Evolutionary conservation across 2,888 invertebrate species (phyloP).

Genomic region (Eupithecia abbreviata): DNA sequence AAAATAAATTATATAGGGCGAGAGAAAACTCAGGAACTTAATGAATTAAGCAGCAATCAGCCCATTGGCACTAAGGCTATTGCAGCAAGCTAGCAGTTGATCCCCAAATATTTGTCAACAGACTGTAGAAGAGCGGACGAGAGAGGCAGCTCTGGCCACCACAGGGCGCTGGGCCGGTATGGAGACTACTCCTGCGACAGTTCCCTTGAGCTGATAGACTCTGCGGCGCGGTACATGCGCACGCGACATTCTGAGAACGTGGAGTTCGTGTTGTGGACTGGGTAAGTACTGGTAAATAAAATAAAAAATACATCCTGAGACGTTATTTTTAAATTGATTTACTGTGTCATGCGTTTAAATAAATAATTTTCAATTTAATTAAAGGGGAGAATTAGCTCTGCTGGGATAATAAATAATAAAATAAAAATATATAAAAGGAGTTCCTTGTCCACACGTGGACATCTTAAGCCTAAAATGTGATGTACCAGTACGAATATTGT

Average conservation of each 20-base stretch:
- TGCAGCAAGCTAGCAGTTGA: conserved; percentile 4
- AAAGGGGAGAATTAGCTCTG: too few species aligned
- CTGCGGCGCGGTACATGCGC: conserved; percentile 94
- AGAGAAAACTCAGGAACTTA: too few species aligned
- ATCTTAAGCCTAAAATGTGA: too few species aligned
- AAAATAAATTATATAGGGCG: too few species aligned
- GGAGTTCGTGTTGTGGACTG: conserved; percentile 97
- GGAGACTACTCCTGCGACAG: conserved; percentile 90
- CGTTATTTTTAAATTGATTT: neutral
- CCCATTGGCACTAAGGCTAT: neutral
- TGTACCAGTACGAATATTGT: too few species aligned
- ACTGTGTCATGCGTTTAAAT: neutral
- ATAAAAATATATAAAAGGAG: too few species aligned
- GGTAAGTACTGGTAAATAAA: conserved; percentile 83
- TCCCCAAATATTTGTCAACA: conserved; percentile 44
- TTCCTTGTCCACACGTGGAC: too few species aligned
- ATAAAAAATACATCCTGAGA: too few species aligned
- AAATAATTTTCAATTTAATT: neutral
- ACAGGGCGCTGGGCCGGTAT: conserved; percentile 85
- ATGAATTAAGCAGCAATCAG: neutral
- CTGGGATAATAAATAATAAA: too few species aligned
- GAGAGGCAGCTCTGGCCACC: conserved; percentile 81
- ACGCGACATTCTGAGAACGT: conserved; percentile 92
- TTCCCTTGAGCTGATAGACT: conserved; percentile 93
- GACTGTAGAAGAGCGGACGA: conserved; percentile 87